Base-by-base conservation (phyloP, 2,797 vertebrate species). In the Silurus aristotelis region DNA sequence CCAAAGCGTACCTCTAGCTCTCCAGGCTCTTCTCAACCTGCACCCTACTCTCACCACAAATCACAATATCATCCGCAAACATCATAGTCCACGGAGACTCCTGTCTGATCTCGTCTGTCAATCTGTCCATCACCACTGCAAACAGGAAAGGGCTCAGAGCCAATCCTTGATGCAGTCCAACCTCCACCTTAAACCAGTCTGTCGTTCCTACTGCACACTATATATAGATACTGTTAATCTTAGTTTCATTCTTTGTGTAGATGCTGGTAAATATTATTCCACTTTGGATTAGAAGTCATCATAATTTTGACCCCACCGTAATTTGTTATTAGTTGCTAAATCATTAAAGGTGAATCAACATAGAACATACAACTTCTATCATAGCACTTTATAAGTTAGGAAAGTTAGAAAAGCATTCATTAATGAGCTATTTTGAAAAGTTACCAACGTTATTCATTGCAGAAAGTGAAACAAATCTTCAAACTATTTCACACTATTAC, bases 401-500 rank as follows among this genome's bases (percentile, higher is more conserved):
- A 60, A 77, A 31, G 48, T 52, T 61, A 43, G 25, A 22, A 60
- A 46, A 63, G 77, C 46, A 43, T 38, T 61, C 6, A n/a, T 15
- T 46, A 61, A 60, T 12, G 20, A 43, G n/a, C 20, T 61, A 2
- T 79, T 8, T 10, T 25, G 3, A n/a, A 64, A 64, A 46, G 38
- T 80, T 80, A 25, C 22, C 77, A 48, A 25, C 25, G 25, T 43
- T 43, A 6, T n/a, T 61, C 31, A 61, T 3, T 61, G 14, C 15
- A 75, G 5, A 72, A 25, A 67, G 13, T 64, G 13, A 12, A 81
- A 73, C 10, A 85, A 81, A 61, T 78, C 12, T 10, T 61, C 55
- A 22, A 84, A 84, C 64, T 52, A 78, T 85, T 85, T 81, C 84
- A 81, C 77, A 80, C 77, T 80, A 25, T 80, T 85, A 64, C 70